These are phyloP conservation scores for Dipodomys spectabilis DNA, from an alignment of 2,113 vertebrate genomes.

Conservation along the genomic window DNA sequence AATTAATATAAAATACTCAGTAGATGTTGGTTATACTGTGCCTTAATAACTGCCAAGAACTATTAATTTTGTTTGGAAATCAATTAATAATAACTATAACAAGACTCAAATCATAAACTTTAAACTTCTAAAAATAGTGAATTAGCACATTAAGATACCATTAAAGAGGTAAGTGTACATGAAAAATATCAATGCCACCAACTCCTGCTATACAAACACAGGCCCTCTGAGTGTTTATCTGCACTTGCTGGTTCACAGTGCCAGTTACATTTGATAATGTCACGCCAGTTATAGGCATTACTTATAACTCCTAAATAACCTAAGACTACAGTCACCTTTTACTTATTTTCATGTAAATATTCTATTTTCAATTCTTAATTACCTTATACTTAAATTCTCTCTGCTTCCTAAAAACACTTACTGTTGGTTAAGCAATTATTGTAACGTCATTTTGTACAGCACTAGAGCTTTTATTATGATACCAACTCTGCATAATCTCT, in stretches of 20 bases:
- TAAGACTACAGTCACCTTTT: not conserved
- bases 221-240: not conserved
- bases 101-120: slow-evolving; percentile 24
- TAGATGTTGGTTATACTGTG: not conserved
- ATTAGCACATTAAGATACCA: not conserved
- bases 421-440: not conserved
- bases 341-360: slow-evolving; percentile 13
- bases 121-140: slow-evolving; percentile 34
- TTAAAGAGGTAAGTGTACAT: not conserved
- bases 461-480: slow-evolving; percentile 1
- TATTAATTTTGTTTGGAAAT: slow-evolving; percentile 10
- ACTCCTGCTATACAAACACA: not conserved
- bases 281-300: not conserved
- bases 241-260: not conserved
- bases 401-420: slow-evolving; percentile 56
- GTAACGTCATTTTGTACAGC: not conserved
- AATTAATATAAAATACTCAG: slow-evolving; percentile 37
- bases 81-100: slow-evolving; percentile 33
- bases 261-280: not conserved
- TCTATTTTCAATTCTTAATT: not conserved
- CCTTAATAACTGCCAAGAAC: slow-evolving; percentile 16
- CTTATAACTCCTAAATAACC: not conserved
- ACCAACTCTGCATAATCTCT: not conserved
- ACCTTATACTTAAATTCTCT: slow-evolving; percentile 12
- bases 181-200: not conserved